Evolutionary conservation across 2,113 vertebrate genomes (phyloP).

Genomic region (Petrocephalus microphthalmus): DNA sequence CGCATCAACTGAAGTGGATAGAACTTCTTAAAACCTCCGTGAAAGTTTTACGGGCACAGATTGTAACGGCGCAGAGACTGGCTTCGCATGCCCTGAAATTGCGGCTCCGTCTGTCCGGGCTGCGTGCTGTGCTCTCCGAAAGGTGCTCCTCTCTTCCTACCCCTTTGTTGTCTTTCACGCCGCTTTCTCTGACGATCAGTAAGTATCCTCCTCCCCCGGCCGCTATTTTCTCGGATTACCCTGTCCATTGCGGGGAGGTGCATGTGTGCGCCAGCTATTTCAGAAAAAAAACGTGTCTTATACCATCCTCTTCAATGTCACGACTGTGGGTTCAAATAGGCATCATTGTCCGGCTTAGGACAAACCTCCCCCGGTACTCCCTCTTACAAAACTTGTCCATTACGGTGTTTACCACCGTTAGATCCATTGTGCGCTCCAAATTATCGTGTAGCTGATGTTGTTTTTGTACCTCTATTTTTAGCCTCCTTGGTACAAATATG

Average conservation of each 20-base stretch:
- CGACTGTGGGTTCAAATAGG: constrained; percentile 11
- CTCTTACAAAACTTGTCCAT: neutral
- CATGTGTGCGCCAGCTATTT: neutral
- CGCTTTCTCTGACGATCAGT: constrained; percentile 23
- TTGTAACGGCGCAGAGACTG: neutral
- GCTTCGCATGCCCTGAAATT: neutral
- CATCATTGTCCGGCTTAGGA: neutral
- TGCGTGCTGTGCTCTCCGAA: constrained; percentile 40
- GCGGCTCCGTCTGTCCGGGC: constrained; percentile 2
- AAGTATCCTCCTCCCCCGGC: constrained; percentile 19
- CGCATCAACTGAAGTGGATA: neutral
- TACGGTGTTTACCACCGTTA: neutral
- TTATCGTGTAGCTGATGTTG: neutral
- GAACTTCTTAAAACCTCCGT: neutral
- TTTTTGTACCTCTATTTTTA: neutral
- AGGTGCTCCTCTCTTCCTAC: constrained; percentile 18
- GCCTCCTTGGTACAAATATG: neutral
- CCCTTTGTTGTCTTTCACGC: constrained; percentile 31
- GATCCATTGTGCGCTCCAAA: neutral
- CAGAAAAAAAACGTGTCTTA: constrained; percentile 24
- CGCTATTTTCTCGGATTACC: constrained; percentile 37
- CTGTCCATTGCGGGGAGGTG: constrained; percentile 18
- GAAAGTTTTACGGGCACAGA: neutral
- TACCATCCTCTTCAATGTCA: neutral
- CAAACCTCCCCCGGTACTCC: constrained; percentile 15